phyloP scores from a whole-genome alignment of 2,797 vertebrate species.

The Tamandua tetradactyla region DNA sequence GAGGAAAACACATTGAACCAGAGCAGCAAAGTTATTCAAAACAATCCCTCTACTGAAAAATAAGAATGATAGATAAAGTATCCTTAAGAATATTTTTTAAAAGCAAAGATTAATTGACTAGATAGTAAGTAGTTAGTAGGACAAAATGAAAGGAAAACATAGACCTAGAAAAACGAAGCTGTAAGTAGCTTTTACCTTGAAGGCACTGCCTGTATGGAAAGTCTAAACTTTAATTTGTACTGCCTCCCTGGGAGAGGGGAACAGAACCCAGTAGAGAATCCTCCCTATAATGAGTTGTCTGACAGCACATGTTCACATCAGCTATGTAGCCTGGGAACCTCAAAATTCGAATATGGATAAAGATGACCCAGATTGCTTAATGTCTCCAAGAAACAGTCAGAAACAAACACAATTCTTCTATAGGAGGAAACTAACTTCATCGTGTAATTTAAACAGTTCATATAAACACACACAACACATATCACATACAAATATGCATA shows the following conservation, averaged over 20 bases:
- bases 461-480: not conserved
- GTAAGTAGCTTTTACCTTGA: not conserved
- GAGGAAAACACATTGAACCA: not conserved
- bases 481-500: not conserved
- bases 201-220: not conserved
- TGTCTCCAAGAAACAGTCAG: not conserved
- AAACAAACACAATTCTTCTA: not conserved
- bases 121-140: not conserved
- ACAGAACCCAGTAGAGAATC: not conserved
- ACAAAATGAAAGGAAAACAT: not conserved
- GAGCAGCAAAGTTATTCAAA: not conserved
- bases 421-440: not conserved
- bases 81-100: not conserved
- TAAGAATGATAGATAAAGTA: not conserved
- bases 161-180: not conserved
- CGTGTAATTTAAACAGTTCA: not conserved
- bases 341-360: not conserved
- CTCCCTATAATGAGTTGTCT: not conserved
- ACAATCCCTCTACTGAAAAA: not conserved
- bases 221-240: not conserved
- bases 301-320: not conserved
- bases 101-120: not conserved
- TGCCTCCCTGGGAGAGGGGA: not conserved
- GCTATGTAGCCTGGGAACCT: not conserved
- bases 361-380: not conserved